Conservation (phyloP, 53 echinoderm and acorn worm species). For the Holothuria leucospilota region DNA sequence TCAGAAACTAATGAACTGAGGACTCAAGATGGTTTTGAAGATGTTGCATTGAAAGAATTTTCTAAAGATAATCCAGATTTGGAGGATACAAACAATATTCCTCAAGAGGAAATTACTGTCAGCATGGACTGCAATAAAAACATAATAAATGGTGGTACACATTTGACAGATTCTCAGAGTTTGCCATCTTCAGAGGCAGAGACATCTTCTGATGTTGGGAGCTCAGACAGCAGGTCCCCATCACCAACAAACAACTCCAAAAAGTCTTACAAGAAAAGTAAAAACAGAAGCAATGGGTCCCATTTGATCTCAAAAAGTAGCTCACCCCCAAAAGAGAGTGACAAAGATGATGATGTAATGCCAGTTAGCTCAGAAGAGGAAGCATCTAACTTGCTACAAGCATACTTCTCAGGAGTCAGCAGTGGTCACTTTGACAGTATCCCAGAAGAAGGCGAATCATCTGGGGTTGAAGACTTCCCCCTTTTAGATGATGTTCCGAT, state of each 20-base stretch:
- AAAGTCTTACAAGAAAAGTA: slow-evolving; percentile 1
- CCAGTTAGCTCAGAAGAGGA: slow-evolving; percentile 5
- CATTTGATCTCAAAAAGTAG: not conserved
- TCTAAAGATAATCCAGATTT: no score
- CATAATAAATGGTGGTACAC: no score
- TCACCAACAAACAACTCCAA: not conserved
- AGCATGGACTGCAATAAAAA: no score
- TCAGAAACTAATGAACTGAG: no score
- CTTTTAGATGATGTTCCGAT: slow-evolving; percentile 18
- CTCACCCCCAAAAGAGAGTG: not conserved
- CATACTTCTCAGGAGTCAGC: slow-evolving; percentile 17
- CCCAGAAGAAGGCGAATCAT: slow-evolving; percentile 35
- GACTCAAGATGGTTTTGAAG: no score
- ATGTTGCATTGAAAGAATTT: no score
- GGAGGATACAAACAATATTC: no score
- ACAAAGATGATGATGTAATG: no score
- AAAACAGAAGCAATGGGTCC: not conserved
- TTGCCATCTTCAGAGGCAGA: no score
- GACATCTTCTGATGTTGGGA: no score
- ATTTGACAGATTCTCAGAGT: no score
- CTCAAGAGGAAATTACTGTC: no score
- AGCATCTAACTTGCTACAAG: slow-evolving; percentile 2
- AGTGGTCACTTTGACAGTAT: slow-evolving; percentile 41
- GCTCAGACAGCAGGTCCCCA: not conserved
- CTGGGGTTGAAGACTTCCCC: slow-evolving; percentile 39